phyloP scores from a whole-genome alignment of 1,140 invertebrate genomes.

The Harlomillsia oculata region DNA sequence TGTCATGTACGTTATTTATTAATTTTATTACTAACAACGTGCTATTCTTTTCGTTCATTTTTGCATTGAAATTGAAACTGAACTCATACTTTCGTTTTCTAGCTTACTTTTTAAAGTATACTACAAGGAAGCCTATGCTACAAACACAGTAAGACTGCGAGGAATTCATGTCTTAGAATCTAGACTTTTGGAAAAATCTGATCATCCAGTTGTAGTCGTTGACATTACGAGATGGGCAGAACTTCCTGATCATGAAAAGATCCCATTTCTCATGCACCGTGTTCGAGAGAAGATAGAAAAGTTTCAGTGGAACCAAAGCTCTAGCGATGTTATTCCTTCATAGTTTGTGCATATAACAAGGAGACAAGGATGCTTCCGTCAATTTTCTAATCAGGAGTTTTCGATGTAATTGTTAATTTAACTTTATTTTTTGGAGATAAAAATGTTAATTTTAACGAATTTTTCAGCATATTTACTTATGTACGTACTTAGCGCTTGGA shows the following conservation, averaged over 20 bases:
- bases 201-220: constrained; percentile 41
- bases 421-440: too few species aligned
- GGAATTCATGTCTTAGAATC: constrained; percentile 37
- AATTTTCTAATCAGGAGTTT: too few species aligned
- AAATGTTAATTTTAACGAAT: too few species aligned
- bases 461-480: too few species aligned
- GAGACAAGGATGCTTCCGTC: too few species aligned
- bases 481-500: too few species aligned
- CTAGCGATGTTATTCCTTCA: constrained; percentile 18
- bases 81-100: constrained; percentile 34
- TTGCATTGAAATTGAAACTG: not conserved
- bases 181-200: constrained; percentile 41
- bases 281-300: constrained; percentile 21
- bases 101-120: constrained; percentile 43
- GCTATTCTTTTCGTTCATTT: not conserved
- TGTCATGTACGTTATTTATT: constrained; percentile 41
- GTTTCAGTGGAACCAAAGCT: constrained; percentile 18
- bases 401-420: too few species aligned
- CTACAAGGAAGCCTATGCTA: constrained; percentile 38
- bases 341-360: constrained; percentile 3
- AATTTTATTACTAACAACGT: not conserved
- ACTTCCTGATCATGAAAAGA: constrained; percentile 43
- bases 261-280: constrained; percentile 43
- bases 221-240: constrained; percentile 39
- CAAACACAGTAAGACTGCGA: constrained; percentile 40